phyloP scores from a whole-genome alignment of 2,888 invertebrate species.

The Rugalucina vietnamica region DNA sequence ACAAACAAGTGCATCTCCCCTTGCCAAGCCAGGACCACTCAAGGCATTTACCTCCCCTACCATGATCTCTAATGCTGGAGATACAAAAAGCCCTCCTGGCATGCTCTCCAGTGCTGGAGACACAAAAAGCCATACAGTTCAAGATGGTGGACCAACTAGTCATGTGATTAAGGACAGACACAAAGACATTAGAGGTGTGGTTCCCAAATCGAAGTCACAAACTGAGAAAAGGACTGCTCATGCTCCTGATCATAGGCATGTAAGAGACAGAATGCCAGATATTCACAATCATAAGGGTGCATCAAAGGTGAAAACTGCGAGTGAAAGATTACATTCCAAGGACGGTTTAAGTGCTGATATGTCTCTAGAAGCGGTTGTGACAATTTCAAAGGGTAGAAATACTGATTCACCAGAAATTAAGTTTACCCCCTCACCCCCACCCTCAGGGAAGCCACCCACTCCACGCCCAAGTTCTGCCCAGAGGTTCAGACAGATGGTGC shows the following conservation, averaged over 20 bases:
- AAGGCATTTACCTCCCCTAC: slow-evolving; percentile 60
- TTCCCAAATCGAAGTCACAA: not conserved
- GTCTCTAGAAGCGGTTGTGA: slow-evolving; percentile 51
- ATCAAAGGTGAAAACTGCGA: not conserved
- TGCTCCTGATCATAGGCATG: not conserved
- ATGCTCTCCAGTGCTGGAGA: not conserved
- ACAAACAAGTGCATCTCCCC: not conserved
- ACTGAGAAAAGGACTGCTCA: not conserved
- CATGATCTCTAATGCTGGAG: not conserved
- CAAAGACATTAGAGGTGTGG: not conserved
- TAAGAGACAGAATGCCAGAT: not conserved
- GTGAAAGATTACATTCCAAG: not conserved
- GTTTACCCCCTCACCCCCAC: slow-evolving; percentile 58
- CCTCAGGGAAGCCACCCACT: slow-evolving; percentile 50
- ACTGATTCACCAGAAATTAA: slow-evolving; percentile 41
- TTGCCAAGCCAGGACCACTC: slow-evolving; percentile 56
- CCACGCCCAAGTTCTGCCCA: slow-evolving; percentile 72
- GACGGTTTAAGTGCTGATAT: slow-evolving; percentile 5
- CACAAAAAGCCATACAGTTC: not conserved
- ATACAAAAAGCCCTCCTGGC: not conserved
- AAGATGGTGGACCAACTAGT: too few relatives aligned
- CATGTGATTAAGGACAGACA: too few relatives aligned
- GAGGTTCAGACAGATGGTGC: slow-evolving; percentile 77
- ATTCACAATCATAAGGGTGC: too few relatives aligned
- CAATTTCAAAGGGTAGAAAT: slow-evolving; percentile 42